Evolutionary conservation across 1,140 invertebrate genomes (phyloP).

Genomic region (Micrasema longulum): DNA sequence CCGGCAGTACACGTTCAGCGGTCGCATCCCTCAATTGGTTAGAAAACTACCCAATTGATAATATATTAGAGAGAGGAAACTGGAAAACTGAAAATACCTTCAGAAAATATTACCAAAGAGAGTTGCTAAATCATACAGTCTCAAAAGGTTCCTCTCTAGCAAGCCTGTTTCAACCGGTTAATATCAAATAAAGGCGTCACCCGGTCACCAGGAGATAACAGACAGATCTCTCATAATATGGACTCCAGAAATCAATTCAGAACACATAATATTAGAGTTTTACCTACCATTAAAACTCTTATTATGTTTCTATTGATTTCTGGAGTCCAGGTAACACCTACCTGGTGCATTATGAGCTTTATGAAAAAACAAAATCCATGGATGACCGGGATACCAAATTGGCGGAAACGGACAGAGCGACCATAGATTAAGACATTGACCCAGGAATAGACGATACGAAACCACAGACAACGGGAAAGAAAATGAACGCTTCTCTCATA

Average conservation of each 20-base stretch:
- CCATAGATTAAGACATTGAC: too few species aligned
- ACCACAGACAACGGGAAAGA: too few species aligned
- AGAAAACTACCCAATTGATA: slow-evolving; percentile 8
- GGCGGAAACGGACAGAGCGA: too few species aligned
- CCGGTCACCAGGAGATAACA: too few species aligned
- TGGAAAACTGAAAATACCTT: slow-evolving; percentile 7
- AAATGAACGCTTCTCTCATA: too few species aligned
- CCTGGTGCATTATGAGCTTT: slow-evolving; percentile 3
- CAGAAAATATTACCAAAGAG: neutral
- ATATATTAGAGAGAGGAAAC: slow-evolving; percentile 3
- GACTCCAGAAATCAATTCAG: too few species aligned
- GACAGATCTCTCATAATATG: too few species aligned
- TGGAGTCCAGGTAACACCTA: slow-evolving; percentile 5
- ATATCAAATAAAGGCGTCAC: too few species aligned
- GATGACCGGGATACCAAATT: too few species aligned
- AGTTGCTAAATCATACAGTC: neutral
- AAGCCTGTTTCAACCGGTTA: too few species aligned
- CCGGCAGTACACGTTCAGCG: neutral
- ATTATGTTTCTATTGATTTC: neutral
- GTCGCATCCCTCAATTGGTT: neutral
- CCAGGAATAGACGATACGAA: too few species aligned
- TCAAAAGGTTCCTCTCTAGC: neutral
- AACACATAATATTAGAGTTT: too few species aligned
- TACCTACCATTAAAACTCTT: neutral
- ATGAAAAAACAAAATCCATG: neutral